Conservation (phyloP, 2,797 vertebrate genomes). For the Tokudaia tokunoshimensis region DNA sequence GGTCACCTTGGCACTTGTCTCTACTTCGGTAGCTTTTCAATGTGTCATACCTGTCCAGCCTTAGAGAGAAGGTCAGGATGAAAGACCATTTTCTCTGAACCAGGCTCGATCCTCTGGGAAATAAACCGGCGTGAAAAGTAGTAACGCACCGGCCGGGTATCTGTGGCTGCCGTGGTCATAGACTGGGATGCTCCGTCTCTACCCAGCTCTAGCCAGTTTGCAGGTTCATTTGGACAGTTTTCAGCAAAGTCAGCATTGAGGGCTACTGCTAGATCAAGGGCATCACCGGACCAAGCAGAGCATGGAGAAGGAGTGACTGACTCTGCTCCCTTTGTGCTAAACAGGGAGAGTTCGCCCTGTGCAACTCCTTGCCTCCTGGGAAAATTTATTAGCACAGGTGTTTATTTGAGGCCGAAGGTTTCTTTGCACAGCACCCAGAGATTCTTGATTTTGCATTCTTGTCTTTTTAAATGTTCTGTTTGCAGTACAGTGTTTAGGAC, state of each 20-base stretch:
- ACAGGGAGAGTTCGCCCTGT: not conserved
- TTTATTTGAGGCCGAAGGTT: slow-evolving; percentile 38
- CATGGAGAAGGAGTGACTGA: not conserved
- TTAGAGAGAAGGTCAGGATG: not conserved
- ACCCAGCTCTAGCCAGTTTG: not conserved
- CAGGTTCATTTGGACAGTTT: not conserved
- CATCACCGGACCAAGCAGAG: not conserved
- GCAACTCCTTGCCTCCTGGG: not conserved
- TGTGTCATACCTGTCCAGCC: not conserved
- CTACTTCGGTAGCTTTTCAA: not conserved
- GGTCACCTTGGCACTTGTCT: not conserved
- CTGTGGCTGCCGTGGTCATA: fast-evolving
- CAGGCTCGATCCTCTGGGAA: not conserved
- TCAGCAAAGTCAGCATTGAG: not conserved
- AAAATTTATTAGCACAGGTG: not conserved
- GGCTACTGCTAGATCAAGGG: not conserved
- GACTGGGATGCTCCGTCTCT: not conserved
- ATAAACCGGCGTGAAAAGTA: not conserved
- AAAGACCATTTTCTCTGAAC: not conserved
- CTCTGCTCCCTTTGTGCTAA: slow-evolving; percentile 2
- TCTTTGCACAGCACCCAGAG: not conserved
- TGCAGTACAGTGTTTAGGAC: not conserved
- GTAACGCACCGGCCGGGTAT: not conserved
- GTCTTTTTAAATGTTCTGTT: slow-evolving; percentile 14
- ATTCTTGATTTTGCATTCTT: not conserved